Base-by-base conservation (phyloP, 2,888 invertebrate genomes). In the Pterostichus madidus region DNA sequence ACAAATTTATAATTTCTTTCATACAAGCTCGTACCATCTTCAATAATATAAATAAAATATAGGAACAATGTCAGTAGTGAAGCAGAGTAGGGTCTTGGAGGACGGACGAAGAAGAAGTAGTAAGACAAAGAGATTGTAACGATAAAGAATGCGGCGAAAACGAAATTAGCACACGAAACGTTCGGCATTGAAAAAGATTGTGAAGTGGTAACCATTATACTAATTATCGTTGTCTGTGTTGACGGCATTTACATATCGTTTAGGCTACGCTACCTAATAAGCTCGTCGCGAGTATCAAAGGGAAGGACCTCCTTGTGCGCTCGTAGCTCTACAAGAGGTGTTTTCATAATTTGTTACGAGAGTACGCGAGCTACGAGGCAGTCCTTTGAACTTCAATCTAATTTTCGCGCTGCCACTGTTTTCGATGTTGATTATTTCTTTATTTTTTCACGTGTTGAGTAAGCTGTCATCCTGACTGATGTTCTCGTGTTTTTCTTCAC, bases 141-240 rank as follows among this genome's bases (percentile, higher is more conserved):
- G 52, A 52, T 52, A 53, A 53, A 53, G 53, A 53, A 53, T 53
- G 53, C 8, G 53, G 53, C 53, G 53, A 53, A 53, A 53, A 53
- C 53, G 61, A 78, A 78, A 78, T 78, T 78, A 78, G 78, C 78
- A 59, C 78, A 44, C 24, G 78, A 46, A 78, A 24, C 44, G 31
- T 61, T 39, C 32, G 32, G 59, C 73, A 81, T 81, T 73, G 81
- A 75, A 75, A 39, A 81, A 81, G 80, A 87, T 89, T 88, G 88
- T 88, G 89, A 89, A 89, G 89, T 89, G 89, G 89, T 88, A 88
- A 89, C 89, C 89, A 89, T 90, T 89, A 89, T 89, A 89, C 90
- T 89, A 90, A 90, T 90, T 90, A 90, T 89, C 88, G 87, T 88
- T 88, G 89, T 89, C 89, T 77, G 77, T 68, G 64, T 68, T 52